Evolutionary conservation across 2,797 vertebrate species (phyloP).

Genomic region (Clarias fuscus): DNA sequence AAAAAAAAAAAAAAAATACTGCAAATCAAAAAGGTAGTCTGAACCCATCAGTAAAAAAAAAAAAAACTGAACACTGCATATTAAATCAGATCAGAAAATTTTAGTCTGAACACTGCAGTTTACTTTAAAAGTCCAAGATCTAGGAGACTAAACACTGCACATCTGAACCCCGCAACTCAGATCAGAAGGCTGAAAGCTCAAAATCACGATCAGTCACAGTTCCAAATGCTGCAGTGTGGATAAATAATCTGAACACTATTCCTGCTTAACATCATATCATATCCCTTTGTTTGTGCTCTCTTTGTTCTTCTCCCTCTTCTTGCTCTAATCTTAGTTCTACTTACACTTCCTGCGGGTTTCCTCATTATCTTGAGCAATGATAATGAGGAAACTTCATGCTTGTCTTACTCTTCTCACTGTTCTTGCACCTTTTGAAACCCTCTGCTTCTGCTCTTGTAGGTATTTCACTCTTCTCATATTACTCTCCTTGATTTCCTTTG

Average conservation of each 20-base stretch:
- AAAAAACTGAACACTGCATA: background rate
- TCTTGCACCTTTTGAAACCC: background rate
- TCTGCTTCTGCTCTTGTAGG: background rate
- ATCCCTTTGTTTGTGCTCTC: background rate
- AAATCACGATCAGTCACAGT: background rate
- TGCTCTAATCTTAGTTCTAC: background rate
- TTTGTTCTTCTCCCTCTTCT: background rate
- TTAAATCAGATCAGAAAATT: background rate
- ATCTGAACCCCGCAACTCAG: background rate
- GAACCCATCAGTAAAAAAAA: no score
- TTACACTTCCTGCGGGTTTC: background rate
- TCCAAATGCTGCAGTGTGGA: background rate
- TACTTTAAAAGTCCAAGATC: background rate
- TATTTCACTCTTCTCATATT: background rate
- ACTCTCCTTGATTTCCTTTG: background rate
- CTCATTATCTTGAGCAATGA: no score
- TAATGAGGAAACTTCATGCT: no score
- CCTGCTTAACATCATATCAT: background rate
- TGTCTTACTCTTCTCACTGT: background rate
- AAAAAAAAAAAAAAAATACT: no score
- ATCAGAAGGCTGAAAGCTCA: background rate
- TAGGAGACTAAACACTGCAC: background rate
- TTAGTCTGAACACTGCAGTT: background rate
- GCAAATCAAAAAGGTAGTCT: no score
- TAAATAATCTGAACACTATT: background rate